A percentile compares a stretch with the other conserved stretches of the same genome.
Conservation (phyloP, 2,113 vertebrate species). For the Narcine bancroftii region DNA sequence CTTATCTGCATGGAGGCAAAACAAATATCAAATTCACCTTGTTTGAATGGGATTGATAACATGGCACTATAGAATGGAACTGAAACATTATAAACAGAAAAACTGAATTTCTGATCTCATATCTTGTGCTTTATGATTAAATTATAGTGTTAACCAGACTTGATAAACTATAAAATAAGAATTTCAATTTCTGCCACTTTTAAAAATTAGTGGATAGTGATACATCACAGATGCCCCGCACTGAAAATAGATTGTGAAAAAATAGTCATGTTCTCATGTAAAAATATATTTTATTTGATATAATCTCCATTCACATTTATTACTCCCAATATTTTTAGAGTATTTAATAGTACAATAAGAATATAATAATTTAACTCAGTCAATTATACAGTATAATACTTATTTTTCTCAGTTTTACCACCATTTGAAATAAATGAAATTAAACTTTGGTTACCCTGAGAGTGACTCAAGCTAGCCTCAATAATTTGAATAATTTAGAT, state of each 20-base stretch:
- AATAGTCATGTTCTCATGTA: background rate
- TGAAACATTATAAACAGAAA: background rate
- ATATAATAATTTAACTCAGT: background rate
- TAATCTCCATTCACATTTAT: background rate
- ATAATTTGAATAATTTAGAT: background rate
- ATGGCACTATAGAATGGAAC: background rate
- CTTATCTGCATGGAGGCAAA: background rate
- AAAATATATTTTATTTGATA: background rate
- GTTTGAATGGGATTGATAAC: background rate
- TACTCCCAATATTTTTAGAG: background rate
- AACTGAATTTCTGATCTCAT: background rate
- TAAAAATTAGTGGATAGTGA: background rate
- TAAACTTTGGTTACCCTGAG: background rate
- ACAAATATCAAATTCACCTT: background rate
- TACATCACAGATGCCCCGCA: background rate
- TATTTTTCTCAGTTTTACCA: conserved; percentile 1
- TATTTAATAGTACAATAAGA: background rate
- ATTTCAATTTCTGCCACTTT: conserved; percentile 9
- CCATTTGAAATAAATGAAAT: background rate
- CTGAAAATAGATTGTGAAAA: background rate
- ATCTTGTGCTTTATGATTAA: background rate
- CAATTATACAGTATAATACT: background rate
- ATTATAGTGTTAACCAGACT: background rate
- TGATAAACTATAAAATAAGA: background rate
- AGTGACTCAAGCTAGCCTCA: background rate